These are phyloP conservation scores for Heliothis virescens DNA, from an alignment of 1,140 invertebrate species.

Conservation along the genomic window DNA sequence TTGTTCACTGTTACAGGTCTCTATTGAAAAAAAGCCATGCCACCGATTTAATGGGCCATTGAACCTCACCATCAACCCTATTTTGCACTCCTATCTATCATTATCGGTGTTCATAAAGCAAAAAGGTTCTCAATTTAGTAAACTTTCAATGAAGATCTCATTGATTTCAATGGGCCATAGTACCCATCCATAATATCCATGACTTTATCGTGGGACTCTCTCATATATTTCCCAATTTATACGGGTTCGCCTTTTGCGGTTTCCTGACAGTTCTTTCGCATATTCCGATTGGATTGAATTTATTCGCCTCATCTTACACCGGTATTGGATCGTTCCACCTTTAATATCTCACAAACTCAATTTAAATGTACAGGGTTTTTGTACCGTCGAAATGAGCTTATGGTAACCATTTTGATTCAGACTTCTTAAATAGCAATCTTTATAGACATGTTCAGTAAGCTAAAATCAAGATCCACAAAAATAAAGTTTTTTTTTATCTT, in stretches of 20 bases:
- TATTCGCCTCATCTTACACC: slow-evolving; percentile 58
- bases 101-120: neutral
- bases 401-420: neutral
- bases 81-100: slow-evolving; percentile 23
- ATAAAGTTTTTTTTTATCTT: neutral
- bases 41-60: too few species aligned
- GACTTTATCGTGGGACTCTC: slow-evolving; percentile 66
- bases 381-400: neutral
- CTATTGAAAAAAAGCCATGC: too few species aligned
- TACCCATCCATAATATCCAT: slow-evolving; percentile 67
- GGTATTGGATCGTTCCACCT: slow-evolving; percentile 59
- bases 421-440: too few species aligned
- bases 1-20: too few species aligned
- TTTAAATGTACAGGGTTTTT: slow-evolving; percentile 30
- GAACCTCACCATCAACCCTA: slow-evolving; percentile 22
- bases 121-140: slow-evolving; percentile 65
- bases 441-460: too few species aligned
- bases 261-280: slow-evolving; percentile 61
- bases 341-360: slow-evolving; percentile 51
- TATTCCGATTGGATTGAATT: slow-evolving; percentile 67
- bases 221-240: slow-evolving; percentile 73
- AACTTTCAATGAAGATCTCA: slow-evolving; percentile 72
- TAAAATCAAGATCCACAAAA: neutral
- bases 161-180: slow-evolving; percentile 74
- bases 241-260: slow-evolving; percentile 69